Base-by-base conservation (phyloP, 2,797 vertebrate genomes). In the Otolemur crassicaudatus region DNA sequence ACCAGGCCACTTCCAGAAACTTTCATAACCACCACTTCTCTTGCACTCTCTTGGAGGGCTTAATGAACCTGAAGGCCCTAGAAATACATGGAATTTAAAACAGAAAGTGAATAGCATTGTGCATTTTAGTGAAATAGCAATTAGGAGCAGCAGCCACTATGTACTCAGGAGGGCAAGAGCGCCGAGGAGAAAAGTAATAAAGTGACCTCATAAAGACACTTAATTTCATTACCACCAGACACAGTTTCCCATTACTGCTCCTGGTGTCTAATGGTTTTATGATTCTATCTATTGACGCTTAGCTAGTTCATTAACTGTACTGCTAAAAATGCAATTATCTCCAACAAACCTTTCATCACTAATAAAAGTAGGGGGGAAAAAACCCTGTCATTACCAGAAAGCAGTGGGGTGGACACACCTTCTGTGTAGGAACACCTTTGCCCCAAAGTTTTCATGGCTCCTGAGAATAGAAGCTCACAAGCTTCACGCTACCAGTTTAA, bases 281-380 rank as follows among this genome's bases (percentile, higher is more conserved):
- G 96, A 94, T 98, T 98, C 93, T 69, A 87, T 96, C 97, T 98
- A 96, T 91, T 94, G 97, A 96, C 95, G 95, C 91, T 98, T 97
- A 97, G 96, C 96, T 95, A 98, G 88, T 97, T 98, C 98, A 97
- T 98, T 98, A 98, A 96, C 96, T 89, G 37, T 97, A 96, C 89
- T 96, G 94, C 95, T 97, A 97, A 98, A 98, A 98, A 98, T 90
- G 96, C 91, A 98, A 96, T 97, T 98, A 98, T 97, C 95, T 97
- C 96, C 95, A 97, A 87, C 92, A 97, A 98, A 95, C 92, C 83
- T 90, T 97, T 97, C 97, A 90, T 97, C 97, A 94, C 91, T 97
- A 96, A 96, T 90, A 97, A 94, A 94, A 95, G 76, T 53, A 17
- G 63, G 31, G 29, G 2, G 29, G 31, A 65, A 23, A 40, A 70